A percentile compares a stretch with the other conserved stretches of the same genome.
Conservation (phyloP, 2,797 vertebrate genomes). For the Hypotaenidia okinawae region DNA sequence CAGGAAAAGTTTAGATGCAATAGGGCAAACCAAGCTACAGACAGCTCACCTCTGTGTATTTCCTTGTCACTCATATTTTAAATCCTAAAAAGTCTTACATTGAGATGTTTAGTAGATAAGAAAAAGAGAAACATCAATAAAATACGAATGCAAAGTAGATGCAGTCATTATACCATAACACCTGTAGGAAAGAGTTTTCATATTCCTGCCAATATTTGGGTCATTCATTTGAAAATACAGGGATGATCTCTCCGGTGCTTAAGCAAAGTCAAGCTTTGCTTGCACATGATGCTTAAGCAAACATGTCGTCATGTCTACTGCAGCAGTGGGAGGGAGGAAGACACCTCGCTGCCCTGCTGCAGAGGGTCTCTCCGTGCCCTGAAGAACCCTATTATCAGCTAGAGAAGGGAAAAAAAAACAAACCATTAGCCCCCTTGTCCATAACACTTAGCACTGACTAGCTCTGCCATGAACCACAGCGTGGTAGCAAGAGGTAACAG, state of each 20-base stretch:
- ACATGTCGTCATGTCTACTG: no score
- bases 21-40: neutral
- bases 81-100: neutral
- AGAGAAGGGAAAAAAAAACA: neutral
- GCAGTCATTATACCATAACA: no score
- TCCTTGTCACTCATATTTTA: neutral
- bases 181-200: neutral
- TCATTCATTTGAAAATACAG: neutral
- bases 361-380: neutral
- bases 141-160: fast-evolving
- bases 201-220: neutral
- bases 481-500: neutral
- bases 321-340: neutral
- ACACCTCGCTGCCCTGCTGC: fast-evolving
- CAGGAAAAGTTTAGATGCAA: neutral
- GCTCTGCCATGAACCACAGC: neutral
- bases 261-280: neutral
- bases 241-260: neutral
- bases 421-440: neutral
- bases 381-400: neutral
- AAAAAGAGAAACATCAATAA: neutral
- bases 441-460: neutral
- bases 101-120: neutral
- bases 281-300: neutral
- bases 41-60: fast-evolving